A percentile compares a stretch with the other conserved stretches of the same genome.
Evolutionary conservation across 1,140 invertebrate species (phyloP).

Genomic region (Hetaerina americana): DNA sequence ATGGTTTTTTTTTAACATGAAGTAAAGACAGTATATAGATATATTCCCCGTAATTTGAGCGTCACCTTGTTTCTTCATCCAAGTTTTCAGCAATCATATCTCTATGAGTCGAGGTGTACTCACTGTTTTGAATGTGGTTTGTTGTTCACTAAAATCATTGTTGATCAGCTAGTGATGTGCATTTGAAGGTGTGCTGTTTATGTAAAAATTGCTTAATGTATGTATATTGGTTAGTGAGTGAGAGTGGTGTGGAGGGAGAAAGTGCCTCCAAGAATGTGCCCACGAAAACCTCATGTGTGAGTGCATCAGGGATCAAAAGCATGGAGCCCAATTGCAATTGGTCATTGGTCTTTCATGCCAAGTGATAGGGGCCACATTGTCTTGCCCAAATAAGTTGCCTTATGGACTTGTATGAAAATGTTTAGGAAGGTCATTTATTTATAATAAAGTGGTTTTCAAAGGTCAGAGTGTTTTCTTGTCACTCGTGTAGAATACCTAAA

Average conservation of each 20-base stretch:
- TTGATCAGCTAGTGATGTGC: too few relatives aligned
- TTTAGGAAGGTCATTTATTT: neutral
- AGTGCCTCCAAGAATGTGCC: neutral
- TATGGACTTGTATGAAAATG: neutral
- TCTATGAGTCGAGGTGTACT: too few relatives aligned
- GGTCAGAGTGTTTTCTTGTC: too few relatives aligned
- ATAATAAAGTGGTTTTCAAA: neutral
- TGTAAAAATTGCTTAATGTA: neutral
- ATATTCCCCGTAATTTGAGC: too few relatives aligned
- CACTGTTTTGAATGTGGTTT: too few relatives aligned
- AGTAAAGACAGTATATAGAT: too few relatives aligned
- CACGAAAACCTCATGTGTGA: neutral
- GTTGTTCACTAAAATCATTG: too few relatives aligned
- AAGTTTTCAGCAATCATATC: too few relatives aligned
- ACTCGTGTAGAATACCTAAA: too few relatives aligned
- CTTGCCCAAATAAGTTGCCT: neutral
- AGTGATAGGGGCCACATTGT: neutral
- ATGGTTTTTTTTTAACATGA: too few relatives aligned
- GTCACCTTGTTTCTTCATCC: too few relatives aligned
- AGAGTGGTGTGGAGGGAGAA: neutral
- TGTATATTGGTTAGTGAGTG: neutral
- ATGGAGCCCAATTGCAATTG: neutral
- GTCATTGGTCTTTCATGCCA: neutral
- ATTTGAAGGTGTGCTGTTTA: too few relatives aligned
- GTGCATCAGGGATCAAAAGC: neutral